phyloP scores from a whole-genome alignment of 2,888 invertebrate genomes.

The Cryptophagus acutangulus region DNA sequence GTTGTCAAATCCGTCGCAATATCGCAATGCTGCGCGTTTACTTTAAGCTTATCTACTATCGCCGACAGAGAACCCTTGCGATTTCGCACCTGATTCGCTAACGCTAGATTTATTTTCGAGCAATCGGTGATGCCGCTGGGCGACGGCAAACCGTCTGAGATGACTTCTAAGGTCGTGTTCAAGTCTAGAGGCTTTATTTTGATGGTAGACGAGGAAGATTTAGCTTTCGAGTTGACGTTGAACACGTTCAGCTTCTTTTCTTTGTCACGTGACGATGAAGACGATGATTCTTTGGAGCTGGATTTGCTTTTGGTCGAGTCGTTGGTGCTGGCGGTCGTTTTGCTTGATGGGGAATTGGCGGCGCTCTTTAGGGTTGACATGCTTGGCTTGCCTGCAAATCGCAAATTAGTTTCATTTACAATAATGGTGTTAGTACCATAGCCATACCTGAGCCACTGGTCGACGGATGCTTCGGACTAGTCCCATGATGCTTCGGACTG shows the following conservation, averaged over 20 bases:
- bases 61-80: constrained; percentile 74
- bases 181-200: constrained; percentile 67
- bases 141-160: constrained; percentile 47
- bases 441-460: constrained; percentile 63
- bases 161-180: constrained; percentile 26
- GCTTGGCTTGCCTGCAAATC: constrained; percentile 87
- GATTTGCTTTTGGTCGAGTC: constrained; percentile 45
- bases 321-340: constrained; percentile 48
- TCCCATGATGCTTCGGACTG: constrained; percentile 72
- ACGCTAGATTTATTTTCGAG: constrained; percentile 54
- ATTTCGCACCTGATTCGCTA: constrained; percentile 60
- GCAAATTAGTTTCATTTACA: too few relatives aligned
- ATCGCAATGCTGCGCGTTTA: constrained; percentile 66
- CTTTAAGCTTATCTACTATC: constrained; percentile 79
- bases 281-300: constrained; percentile 11
- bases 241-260: constrained; percentile 34
- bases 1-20: constrained; percentile 51
- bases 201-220: constrained; percentile 44
- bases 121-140: constrained; percentile 55
- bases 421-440: neutral
- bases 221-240: constrained; percentile 34
- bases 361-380: constrained; percentile 84
- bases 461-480: constrained; percentile 70
- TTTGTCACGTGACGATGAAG: constrained; percentile 33
- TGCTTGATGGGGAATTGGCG: constrained; percentile 64